Evolutionary conservation across 2,888 invertebrate genomes (phyloP).

Genomic region (Conchocele bisecta): DNA sequence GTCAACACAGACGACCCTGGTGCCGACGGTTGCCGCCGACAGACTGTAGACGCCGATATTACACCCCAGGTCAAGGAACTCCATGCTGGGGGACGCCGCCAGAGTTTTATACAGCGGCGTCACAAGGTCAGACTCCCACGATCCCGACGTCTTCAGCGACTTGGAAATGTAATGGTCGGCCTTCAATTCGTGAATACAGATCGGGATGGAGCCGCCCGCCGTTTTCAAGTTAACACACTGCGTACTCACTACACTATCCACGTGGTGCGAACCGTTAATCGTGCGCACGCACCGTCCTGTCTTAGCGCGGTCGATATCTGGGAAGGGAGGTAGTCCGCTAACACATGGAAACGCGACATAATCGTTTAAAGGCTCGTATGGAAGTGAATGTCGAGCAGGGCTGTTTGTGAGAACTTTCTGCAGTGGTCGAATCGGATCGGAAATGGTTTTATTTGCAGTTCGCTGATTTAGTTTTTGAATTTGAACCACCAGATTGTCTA

Average conservation of each 20-base stretch:
- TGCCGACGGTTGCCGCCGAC: constrained; percentile 14
- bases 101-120: constrained; percentile 15
- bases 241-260: background rate
- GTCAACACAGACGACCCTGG: constrained; percentile 39
- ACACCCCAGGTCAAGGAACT: constrained; percentile 43
- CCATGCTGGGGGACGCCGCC: background rate
- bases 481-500: too few species aligned
- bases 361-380: background rate
- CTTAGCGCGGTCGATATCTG: background rate
- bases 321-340: background rate
- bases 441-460: too few species aligned
- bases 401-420: too few species aligned
- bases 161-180: constrained; percentile 29
- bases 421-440: too few species aligned
- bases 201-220: constrained; percentile 4
- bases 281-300: constrained; percentile 4
- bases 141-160: background rate
- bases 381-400: too few species aligned
- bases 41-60: constrained; percentile 46
- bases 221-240: background rate
- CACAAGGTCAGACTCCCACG: constrained; percentile 37
- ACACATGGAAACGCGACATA: constrained; percentile 1
- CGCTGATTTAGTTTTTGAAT: too few species aligned
- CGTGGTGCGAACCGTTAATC: background rate
- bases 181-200: constrained; percentile 35